Evolutionary conservation across 2,888 invertebrate species (phyloP).

Genomic region (Diogma glabrata): DNA sequence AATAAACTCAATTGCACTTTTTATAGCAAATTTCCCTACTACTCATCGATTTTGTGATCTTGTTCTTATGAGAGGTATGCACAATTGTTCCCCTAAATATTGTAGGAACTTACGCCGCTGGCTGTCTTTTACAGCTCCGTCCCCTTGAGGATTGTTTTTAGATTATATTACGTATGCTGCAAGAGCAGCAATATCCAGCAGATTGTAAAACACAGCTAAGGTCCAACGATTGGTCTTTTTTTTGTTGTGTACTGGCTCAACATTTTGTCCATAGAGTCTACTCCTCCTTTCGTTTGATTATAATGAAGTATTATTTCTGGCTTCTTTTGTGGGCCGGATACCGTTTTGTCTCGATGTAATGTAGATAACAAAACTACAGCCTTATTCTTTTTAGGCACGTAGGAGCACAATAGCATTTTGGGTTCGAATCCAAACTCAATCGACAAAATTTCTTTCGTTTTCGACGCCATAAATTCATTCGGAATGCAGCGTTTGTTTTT

Average conservation of each 20-base stretch:
- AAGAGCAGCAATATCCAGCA: neutral
- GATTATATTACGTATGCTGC: neutral
- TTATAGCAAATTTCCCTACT: neutral
- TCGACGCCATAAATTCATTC: neutral
- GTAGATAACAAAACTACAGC: neutral
- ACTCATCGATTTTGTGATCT: neutral
- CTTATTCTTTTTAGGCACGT: neutral
- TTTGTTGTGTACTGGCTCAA: neutral
- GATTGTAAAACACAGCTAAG: neutral
- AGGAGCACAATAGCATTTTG: neutral
- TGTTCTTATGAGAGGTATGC: neutral
- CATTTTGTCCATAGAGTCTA: neutral
- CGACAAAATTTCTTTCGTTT: no score
- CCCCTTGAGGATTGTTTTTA: no score
- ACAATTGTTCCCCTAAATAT: no score
- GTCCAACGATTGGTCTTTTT: neutral
- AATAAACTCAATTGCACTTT: neutral
- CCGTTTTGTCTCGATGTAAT: neutral
- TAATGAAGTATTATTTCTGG: neutral
- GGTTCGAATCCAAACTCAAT: no score
- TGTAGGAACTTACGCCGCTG: no score
- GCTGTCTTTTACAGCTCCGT: no score
- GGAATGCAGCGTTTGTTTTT: neutral
- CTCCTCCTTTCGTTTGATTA: neutral
- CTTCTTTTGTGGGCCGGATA: neutral